These are phyloP conservation scores for Parazoanthus swiftii DNA, from an alignment of 92 coral and sea anemone species.

Conservation along the genomic window DNA sequence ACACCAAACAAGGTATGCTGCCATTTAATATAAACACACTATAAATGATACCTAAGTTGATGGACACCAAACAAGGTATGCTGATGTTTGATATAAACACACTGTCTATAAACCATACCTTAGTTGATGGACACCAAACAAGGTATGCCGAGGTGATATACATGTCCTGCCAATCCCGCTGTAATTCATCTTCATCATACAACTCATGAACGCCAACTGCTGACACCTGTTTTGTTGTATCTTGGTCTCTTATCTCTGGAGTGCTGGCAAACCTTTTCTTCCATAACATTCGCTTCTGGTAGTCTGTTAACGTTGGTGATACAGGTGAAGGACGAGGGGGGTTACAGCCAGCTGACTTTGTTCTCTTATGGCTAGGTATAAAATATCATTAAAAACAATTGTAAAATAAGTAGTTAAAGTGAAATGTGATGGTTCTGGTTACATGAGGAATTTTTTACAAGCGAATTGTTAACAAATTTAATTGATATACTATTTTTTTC, in stretches of 20 bases:
- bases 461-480: too few relatives aligned
- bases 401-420: too few relatives aligned
- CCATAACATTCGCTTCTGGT: slow-evolving; percentile 77
- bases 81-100: not conserved
- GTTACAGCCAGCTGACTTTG: slow-evolving; percentile 38
- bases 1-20: too few relatives aligned
- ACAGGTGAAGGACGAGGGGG: slow-evolving; percentile 85
- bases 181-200: slow-evolving; percentile 83
- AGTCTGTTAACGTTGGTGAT: slow-evolving; percentile 76
- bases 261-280: slow-evolving; percentile 56
- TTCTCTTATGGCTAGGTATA: not conserved
- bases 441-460: too few relatives aligned
- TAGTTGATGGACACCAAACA: slow-evolving; percentile 93
- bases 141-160: slow-evolving; percentile 91
- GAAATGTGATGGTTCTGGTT: too few relatives aligned
- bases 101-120: slow-evolving; percentile 47
- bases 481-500: too few relatives aligned
- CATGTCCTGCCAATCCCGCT: slow-evolving; percentile 88
- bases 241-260: slow-evolving; percentile 39
- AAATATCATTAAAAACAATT: too few relatives aligned
- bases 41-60: too few relatives aligned
- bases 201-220: slow-evolving; percentile 81
- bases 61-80: too few relatives aligned
- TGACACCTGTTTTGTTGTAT: slow-evolving; percentile 42
- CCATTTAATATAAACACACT: too few relatives aligned